Evolutionary conservation across 2,888 invertebrate genomes (phyloP).

Genomic region (Leptopilina myrica): DNA sequence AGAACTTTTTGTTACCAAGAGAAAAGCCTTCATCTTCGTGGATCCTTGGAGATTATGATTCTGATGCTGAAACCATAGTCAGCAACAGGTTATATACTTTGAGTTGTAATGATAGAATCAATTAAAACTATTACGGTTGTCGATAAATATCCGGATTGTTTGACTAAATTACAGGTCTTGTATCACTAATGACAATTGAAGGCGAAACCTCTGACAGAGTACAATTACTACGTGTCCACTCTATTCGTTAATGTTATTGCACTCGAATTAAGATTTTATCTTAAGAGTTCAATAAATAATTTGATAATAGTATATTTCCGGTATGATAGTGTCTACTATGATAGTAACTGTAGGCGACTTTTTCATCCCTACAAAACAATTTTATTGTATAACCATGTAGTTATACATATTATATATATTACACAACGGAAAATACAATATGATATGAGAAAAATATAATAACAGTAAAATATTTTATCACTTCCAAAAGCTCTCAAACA

Average conservation of each 20-base stretch:
- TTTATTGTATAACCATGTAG: neutral
- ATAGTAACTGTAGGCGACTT: neutral
- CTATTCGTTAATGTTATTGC: constrained; percentile 55
- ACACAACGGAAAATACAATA: neutral
- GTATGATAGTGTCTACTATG: neutral
- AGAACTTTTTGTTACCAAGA: constrained; percentile 58
- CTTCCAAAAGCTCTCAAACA: too few relatives aligned
- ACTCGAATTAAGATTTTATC: constrained; percentile 60
- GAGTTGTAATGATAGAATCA: constrained; percentile 62
- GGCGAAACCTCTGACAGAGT: constrained; percentile 58
- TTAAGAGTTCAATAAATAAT: constrained; percentile 62
- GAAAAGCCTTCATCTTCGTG: constrained; percentile 67
- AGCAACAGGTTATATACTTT: constrained; percentile 61
- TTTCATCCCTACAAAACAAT: neutral
- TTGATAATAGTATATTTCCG: constrained; percentile 49
- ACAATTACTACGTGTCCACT: constrained; percentile 49
- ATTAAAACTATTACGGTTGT: constrained; percentile 67
- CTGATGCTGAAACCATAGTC: constrained; percentile 56
- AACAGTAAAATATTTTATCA: too few relatives aligned
- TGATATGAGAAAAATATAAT: neutral
- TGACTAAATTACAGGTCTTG: constrained; percentile 67
- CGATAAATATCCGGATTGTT: constrained; percentile 57
- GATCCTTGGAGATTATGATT: constrained; percentile 54
- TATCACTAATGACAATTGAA: constrained; percentile 67
- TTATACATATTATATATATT: neutral